These are phyloP conservation scores for Chrysolina oricalcia DNA, from an alignment of 2,888 invertebrate species.

Conservation along the genomic window DNA sequence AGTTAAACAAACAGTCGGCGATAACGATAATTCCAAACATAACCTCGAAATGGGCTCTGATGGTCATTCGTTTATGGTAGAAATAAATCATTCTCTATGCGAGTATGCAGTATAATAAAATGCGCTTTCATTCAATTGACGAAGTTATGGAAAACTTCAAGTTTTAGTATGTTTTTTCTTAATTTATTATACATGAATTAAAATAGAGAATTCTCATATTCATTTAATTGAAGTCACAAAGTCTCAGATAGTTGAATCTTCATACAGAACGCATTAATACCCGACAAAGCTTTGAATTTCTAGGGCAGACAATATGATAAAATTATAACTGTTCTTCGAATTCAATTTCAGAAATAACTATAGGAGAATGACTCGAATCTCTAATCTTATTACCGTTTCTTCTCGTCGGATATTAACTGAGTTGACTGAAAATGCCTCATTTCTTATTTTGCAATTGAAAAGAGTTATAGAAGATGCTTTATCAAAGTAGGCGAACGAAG, in stretches of 20 bases:
- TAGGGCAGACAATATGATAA: background rate
- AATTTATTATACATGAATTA: too few relatives aligned
- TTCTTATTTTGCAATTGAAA: background rate
- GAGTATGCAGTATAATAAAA: background rate
- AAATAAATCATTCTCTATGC: background rate
- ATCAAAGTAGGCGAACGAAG: slow-evolving; percentile 8
- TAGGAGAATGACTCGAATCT: background rate
- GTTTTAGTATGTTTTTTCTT: too few relatives aligned
- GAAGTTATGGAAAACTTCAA: too few relatives aligned
- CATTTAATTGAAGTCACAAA: too few relatives aligned
- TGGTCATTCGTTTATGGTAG: background rate
- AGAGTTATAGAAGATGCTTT: slow-evolving; percentile 20
- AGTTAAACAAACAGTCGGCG: background rate
- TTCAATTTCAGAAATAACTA: background rate
- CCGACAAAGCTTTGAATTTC: background rate
- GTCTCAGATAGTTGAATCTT: background rate
- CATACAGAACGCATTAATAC: background rate
- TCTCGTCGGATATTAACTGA: background rate
- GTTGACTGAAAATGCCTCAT: background rate
- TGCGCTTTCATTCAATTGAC: too few relatives aligned
- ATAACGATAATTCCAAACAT: background rate
- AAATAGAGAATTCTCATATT: too few relatives aligned
- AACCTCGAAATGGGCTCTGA: background rate
- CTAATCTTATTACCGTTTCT: background rate
- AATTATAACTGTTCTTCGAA: background rate